phyloP scores from a whole-genome alignment of 64 coral and sea anemone species.

The Acropora yongei region DNA sequence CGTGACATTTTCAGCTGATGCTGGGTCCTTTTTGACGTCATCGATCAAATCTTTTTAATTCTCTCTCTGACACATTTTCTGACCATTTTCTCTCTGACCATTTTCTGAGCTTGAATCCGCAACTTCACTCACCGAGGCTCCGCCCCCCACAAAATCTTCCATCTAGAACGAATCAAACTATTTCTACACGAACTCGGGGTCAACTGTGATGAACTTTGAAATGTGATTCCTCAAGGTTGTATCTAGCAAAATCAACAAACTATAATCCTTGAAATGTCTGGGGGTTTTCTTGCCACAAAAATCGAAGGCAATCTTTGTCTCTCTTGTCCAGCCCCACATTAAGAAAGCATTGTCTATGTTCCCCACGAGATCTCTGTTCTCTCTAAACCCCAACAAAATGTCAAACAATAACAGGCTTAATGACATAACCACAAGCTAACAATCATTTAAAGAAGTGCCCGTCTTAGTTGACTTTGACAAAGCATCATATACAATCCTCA shows the following conservation, averaged over 20 bases:
- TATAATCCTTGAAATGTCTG: background rate
- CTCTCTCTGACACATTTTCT: background rate
- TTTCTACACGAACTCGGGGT: constrained; percentile 32
- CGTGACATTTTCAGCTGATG: constrained; percentile 37
- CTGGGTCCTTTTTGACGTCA: background rate
- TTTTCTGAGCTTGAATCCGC: constrained; percentile 60
- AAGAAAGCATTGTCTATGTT: constrained; percentile 53
- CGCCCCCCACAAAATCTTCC: constrained; percentile 44
- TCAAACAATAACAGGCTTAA: constrained; percentile 9
- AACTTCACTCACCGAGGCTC: background rate
- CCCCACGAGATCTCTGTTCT: constrained; percentile 10
- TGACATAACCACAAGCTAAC: constrained; percentile 18
- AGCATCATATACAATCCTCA: constrained; percentile 28
- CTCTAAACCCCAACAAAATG: constrained; percentile 9
- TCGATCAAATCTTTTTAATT: background rate
- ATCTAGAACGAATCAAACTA: constrained; percentile 46
- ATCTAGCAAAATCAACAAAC: constrained; percentile 59
- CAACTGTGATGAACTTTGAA: constrained; percentile 1
- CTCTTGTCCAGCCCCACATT: background rate
- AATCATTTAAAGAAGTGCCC: constrained; percentile 32
- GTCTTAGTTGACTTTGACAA: constrained; percentile 14
- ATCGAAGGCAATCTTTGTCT: constrained; percentile 32
- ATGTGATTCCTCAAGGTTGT: constrained; percentile 54
- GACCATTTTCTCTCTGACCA: too few species aligned
- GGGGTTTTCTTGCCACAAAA: constrained; percentile 19